Evolutionary conservation across 1,140 invertebrate genomes (phyloP).

Genomic region (Melanaphis sacchari): DNA sequence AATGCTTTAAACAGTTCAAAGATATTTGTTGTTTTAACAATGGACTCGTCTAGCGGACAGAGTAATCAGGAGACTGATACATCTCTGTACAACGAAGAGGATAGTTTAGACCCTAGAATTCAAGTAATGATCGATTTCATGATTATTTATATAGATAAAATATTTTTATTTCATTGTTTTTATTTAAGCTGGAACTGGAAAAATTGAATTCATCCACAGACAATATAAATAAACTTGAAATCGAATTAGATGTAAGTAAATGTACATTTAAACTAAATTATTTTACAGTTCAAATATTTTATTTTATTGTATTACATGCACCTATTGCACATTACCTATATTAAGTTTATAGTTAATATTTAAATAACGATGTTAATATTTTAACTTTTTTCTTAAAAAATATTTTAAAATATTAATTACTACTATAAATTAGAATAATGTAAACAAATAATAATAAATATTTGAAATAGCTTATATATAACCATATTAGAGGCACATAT

Average conservation of each 20-base stretch:
- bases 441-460: neutral
- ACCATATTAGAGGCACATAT: neutral
- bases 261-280: neutral
- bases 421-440: neutral
- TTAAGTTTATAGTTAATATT: neutral
- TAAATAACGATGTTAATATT: neutral
- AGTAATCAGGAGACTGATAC: slow-evolving; percentile 2
- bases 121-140: slow-evolving; percentile 56
- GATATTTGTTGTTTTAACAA: neutral
- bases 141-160: neutral
- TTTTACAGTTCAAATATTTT: neutral
- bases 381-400: neutral
- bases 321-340: neutral
- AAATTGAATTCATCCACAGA: slow-evolving; percentile 93
- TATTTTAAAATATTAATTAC: no score
- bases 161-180: neutral
- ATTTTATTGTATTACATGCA: neutral
- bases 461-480: neutral
- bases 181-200: slow-evolving; percentile 88
- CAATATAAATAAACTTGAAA: slow-evolving; percentile 93
- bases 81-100: slow-evolving; percentile 57
- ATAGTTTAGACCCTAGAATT: slow-evolving; percentile 60
- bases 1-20: neutral
- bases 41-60: slow-evolving; percentile 22
- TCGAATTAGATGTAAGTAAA: slow-evolving; percentile 88